These are phyloP conservation scores for Norana najaformis DNA, from an alignment of 2,888 invertebrate species.

Conservation along the genomic window DNA sequence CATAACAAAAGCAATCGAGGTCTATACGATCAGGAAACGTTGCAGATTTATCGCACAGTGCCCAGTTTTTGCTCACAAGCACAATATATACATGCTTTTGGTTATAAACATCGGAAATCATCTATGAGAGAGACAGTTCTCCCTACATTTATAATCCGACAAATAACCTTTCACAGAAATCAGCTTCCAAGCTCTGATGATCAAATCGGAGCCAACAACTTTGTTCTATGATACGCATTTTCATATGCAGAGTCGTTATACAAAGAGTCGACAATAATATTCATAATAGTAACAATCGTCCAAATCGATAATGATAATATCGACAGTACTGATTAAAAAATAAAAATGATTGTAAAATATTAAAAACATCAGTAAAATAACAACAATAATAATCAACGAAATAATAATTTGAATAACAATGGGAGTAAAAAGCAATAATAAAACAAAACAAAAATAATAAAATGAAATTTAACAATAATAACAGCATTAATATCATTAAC, in stretches of 20 bases:
- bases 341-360: neutral
- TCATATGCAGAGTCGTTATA: neutral
- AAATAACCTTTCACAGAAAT: neutral
- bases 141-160: neutral
- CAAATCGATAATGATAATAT: neutral
- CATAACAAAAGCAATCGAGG: too few species aligned
- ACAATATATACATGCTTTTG: neutral
- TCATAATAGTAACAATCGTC: neutral
- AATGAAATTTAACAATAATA: neutral
- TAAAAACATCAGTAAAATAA: neutral
- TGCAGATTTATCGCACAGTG: neutral
- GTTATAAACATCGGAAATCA: neutral
- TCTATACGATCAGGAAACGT: neutral
- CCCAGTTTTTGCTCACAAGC: neutral
- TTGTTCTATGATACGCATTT: too few species aligned
- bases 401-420: neutral
- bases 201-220: too few species aligned
- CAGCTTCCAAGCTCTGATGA: too few species aligned
- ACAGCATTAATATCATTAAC: constrained; percentile 13
- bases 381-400: neutral
- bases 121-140: neutral
- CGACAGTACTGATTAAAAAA: neutral
- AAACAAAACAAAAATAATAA: neutral
- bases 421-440: neutral
- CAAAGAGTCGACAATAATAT: neutral